phyloP scores from a whole-genome alignment of 2,888 invertebrate species.

The Crioceris asparagi region DNA sequence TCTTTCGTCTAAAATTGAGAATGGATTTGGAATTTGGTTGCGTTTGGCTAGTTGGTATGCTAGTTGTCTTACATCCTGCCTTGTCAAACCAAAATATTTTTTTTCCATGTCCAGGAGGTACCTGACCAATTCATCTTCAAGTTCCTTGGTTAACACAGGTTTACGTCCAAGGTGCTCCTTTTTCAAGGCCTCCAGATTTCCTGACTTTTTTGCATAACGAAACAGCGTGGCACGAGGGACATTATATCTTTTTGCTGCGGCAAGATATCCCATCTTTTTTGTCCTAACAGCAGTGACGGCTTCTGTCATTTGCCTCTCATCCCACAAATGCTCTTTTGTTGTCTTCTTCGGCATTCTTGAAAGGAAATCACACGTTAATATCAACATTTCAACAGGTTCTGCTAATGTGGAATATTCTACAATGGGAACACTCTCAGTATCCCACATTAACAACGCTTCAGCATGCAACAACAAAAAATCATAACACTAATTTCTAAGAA shows the following conservation, averaged over 20 bases:
- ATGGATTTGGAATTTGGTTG: slow-evolving; percentile 11
- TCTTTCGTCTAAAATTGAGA: slow-evolving; percentile 9
- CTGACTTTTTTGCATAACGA: slow-evolving; percentile 8
- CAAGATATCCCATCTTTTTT: slow-evolving; percentile 7
- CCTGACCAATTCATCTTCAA: not conserved
- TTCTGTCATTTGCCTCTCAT: slow-evolving; percentile 3
- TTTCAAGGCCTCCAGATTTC: not conserved
- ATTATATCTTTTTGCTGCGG: slow-evolving; percentile 6
- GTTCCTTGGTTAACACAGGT: not conserved
- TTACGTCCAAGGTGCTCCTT: not conserved
- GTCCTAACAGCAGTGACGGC: slow-evolving; percentile 3
- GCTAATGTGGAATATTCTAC: not conserved
- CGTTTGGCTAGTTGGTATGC: slow-evolving; percentile 12
- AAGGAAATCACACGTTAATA: not conserved
- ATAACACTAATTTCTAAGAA: too few relatives aligned
- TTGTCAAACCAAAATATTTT: slow-evolving; percentile 12
- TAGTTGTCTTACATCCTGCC: slow-evolving; percentile 11
- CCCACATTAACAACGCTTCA: not conserved
- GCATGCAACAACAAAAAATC: not conserved
- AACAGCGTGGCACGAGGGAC: slow-evolving; percentile 7
- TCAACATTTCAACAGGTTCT: not conserved
- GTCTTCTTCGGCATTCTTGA: not conserved
- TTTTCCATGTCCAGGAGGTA: too few relatives aligned
- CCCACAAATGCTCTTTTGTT: slow-evolving; percentile 1
- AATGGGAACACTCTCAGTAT: not conserved